Conservation (phyloP, 2,113 vertebrate species). For the Myodes glareolus region DNA sequence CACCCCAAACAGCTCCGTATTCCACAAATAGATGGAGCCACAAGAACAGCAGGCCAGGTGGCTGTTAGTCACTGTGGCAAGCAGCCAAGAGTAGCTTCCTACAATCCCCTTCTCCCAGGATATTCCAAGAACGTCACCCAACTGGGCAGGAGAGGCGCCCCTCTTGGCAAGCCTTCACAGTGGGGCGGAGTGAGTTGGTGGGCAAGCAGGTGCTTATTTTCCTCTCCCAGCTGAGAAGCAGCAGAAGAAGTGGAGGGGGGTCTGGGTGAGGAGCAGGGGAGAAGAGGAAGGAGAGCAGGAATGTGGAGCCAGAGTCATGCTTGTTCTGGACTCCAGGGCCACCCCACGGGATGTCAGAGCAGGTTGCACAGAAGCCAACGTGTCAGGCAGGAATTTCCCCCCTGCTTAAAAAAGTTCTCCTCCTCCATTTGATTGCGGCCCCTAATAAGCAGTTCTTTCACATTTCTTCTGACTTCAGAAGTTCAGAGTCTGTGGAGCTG, state of each 20-base stretch:
- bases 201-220: constrained; percentile 56
- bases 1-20: background rate
- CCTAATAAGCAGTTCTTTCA: constrained; percentile 73
- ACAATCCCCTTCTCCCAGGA: constrained; percentile 30
- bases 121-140: constrained; percentile 43
- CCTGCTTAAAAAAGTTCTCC: constrained; percentile 68
- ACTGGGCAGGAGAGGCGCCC: background rate
- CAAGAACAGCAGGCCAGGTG: constrained; percentile 68
- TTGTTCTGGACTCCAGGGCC: background rate
- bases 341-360: constrained; percentile 78
- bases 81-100: constrained; percentile 50
- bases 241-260: background rate
- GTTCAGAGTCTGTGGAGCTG: constrained; percentile 70
- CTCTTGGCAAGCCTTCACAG: background rate
- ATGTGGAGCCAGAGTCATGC: background rate
- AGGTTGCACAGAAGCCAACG: constrained; percentile 67
- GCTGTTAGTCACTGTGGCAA: constrained; percentile 66
- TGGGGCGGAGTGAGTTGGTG: background rate
- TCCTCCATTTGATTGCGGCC: constrained; percentile 72
- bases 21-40: constrained; percentile 62
- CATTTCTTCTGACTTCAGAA: constrained; percentile 83
- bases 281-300: background rate
- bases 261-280: rapidly evolving
- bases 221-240: constrained; percentile 39
- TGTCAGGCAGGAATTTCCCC: constrained; percentile 60